Conservation (phyloP, 2,888 invertebrate genomes). For the Eucriotettix oculatus region DNA sequence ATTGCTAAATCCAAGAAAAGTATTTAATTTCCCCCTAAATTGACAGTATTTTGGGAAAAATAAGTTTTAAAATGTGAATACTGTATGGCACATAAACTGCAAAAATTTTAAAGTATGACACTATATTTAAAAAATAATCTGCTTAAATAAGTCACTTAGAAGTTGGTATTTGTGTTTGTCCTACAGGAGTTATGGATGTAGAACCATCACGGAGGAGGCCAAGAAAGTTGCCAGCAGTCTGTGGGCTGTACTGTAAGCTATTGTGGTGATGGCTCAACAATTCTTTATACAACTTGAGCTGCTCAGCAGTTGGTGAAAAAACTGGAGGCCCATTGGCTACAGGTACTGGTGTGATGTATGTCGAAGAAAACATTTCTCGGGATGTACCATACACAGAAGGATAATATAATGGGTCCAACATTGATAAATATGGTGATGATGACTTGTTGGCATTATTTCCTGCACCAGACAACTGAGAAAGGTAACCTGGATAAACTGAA, state of each 20-base stretch:
- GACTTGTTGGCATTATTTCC: conserved; percentile 2
- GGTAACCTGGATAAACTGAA: conserved; percentile 30
- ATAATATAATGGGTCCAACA: conserved; percentile 23
- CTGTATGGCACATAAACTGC: not conserved
- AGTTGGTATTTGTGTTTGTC: conserved; percentile 23
- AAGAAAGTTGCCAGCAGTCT: conserved; percentile 11
- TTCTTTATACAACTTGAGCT: conserved; percentile 36
- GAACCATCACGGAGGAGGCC: conserved; percentile 23
- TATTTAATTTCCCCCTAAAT: no score
- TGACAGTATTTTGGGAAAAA: no score
- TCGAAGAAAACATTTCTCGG: conserved; percentile 25
- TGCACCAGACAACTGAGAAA: conserved; percentile 8
- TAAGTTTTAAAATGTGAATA: not conserved
- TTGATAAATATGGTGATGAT: conserved; percentile 4
- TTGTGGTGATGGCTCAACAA: conserved; percentile 18
- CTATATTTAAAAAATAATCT: no score
- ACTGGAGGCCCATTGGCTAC: conserved; percentile 22
- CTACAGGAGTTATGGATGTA: conserved; percentile 26
- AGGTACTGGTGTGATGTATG: conserved; percentile 7
- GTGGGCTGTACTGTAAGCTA: conserved; percentile 1
- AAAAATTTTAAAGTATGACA: conserved; percentile 1
- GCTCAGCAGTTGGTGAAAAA: conserved; percentile 30
- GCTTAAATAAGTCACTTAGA: conserved; percentile 20
- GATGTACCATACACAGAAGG: conserved; percentile 24
- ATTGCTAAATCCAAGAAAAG: no score